phyloP scores from a whole-genome alignment of 1,140 invertebrate species.

The Diuraphis noxia region DNA sequence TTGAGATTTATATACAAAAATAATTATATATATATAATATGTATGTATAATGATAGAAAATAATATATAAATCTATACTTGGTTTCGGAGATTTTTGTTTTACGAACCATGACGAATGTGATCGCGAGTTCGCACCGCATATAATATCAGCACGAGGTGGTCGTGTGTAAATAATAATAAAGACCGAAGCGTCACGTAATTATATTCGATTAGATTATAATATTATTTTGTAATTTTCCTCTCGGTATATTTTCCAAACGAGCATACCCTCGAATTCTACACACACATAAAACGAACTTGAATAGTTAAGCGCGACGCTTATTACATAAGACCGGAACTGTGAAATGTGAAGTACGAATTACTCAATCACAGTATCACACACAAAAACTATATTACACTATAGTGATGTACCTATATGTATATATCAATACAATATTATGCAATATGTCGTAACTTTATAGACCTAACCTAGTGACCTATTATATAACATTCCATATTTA shows the following conservation, averaged over 20 bases:
- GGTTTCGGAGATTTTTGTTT: neutral
- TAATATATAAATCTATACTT: neutral
- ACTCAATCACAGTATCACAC: no score
- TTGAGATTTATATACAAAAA: neutral
- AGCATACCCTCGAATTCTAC: neutral
- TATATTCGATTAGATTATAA: constrained; percentile 11
- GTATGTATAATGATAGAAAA: neutral
- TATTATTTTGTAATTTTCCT: constrained; percentile 11
- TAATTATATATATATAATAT: neutral
- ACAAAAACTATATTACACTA: no score
- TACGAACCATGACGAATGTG: neutral
- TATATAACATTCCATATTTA: no score
- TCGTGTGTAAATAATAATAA: constrained; percentile 3
- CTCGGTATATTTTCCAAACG: neutral
- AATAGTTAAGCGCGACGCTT: neutral
- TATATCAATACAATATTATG: neutral
- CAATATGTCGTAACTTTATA: neutral
- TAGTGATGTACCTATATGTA: neutral
- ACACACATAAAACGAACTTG: neutral
- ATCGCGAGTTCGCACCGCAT: neutral
- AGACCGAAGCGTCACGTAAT: neutral
- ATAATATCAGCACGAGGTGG: neutral
- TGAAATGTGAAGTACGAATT: neutral
- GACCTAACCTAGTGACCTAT: neutral
- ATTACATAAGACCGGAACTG: neutral